Evolutionary conservation across 1,140 invertebrate genomes (phyloP).

Genomic region (Grapholita molesta): DNA sequence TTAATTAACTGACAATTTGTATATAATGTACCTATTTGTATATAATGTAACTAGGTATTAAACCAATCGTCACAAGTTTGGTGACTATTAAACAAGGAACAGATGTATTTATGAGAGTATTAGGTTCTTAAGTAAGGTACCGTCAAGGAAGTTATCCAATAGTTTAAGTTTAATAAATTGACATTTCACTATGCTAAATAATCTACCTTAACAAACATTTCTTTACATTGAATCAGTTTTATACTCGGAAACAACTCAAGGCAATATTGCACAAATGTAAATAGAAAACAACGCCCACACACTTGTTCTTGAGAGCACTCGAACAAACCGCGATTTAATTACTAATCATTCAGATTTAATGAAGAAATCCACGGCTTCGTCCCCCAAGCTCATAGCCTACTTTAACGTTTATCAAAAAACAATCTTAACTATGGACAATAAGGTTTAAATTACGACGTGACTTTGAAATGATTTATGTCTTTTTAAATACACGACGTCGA

Average conservation of each 20-base stretch:
- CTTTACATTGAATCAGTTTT: background rate
- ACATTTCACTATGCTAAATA: too few species aligned
- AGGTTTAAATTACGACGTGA: background rate
- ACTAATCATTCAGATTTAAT: conserved; percentile 1
- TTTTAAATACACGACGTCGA: background rate
- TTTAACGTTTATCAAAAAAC: background rate
- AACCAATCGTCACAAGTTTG: too few species aligned
- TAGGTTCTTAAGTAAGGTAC: too few species aligned
- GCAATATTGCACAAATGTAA: background rate
- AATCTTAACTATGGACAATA: background rate
- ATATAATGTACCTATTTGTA: too few species aligned
- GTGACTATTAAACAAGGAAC: too few species aligned
- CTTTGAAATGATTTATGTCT: background rate
- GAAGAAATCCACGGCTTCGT: background rate
- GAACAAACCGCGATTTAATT: background rate
- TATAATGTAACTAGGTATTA: too few species aligned
- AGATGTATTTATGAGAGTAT: too few species aligned
- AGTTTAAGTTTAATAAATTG: too few species aligned
- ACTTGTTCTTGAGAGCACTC: background rate
- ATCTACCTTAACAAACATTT: background rate
- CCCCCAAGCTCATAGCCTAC: background rate
- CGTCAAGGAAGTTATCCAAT: too few species aligned
- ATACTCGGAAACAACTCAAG: background rate
- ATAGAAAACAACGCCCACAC: background rate
- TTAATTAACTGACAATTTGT: too few species aligned